phyloP scores from a whole-genome alignment of 2,113 vertebrate genomes.

The Pycnonotus jocosus region DNA sequence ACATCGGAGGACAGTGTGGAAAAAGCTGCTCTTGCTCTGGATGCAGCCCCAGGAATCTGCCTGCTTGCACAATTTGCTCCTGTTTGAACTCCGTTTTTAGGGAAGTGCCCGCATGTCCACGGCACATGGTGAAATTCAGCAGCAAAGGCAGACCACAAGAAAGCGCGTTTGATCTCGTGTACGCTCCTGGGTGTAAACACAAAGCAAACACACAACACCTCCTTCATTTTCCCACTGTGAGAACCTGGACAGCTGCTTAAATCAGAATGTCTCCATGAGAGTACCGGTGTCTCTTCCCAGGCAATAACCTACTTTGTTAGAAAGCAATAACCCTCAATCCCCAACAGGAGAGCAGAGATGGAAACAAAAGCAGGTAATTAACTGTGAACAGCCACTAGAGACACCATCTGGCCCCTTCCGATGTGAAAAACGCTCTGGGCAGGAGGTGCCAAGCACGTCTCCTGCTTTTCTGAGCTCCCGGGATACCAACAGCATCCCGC shows the following conservation, averaged over 20 bases:
- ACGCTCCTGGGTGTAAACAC: neutral
- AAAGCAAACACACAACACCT: neutral
- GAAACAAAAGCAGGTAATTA: constrained; percentile 44
- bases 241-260: neutral
- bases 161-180: neutral
- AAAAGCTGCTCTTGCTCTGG: neutral
- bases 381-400: neutral
- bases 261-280: neutral
- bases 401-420: constrained; percentile 2
- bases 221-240: neutral
- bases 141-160: neutral
- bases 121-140: neutral
- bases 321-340: neutral
- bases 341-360: neutral
- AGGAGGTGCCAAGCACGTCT: neutral
- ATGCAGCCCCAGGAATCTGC: constrained; percentile 23
- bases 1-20: neutral
- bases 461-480: neutral
- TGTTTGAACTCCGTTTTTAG: neutral
- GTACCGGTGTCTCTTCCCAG: neutral
- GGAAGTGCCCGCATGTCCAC: neutral
- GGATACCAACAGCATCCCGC: neutral
- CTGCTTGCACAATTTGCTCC: neutral
- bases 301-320: neutral
- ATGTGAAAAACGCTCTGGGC: neutral